phyloP scores from a whole-genome alignment of 2,113 vertebrate species.

The Raja brachyura region DNA sequence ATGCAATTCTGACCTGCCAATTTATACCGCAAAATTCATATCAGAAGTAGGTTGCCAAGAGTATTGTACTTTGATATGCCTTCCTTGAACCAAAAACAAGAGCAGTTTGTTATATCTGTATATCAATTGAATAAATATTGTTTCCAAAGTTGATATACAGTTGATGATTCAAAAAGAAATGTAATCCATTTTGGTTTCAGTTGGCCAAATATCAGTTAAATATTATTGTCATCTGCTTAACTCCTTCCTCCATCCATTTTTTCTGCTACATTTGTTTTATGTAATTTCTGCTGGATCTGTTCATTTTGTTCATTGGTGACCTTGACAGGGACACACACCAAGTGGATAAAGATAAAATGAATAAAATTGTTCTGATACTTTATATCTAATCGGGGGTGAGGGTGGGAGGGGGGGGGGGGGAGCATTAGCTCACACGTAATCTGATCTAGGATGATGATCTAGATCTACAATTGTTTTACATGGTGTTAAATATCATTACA shows the following conservation, averaged over 20 bases:
- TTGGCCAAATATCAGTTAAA: constrained; percentile 8
- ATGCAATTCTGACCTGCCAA: constrained; percentile 35
- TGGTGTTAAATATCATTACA: not conserved
- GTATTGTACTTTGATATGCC: constrained; percentile 22
- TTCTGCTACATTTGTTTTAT: not conserved
- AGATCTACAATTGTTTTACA: not conserved
- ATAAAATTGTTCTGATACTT: not conserved
- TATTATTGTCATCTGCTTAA: not conserved
- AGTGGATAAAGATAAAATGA: not conserved
- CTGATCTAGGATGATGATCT: not conserved
- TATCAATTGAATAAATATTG: not conserved
- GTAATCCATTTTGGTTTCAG: not conserved
- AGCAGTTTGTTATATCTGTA: not conserved
- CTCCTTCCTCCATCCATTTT: not conserved
- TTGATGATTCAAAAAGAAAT: constrained; percentile 2
- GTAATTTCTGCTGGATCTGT: no score
- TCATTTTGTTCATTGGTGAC: not conserved
- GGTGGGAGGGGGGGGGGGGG: no score
- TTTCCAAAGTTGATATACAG: constrained; percentile 13
- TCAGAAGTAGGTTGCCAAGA: constrained; percentile 7
- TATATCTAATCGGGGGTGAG: not conserved
- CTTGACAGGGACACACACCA: not conserved
- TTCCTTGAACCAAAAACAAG: not conserved
- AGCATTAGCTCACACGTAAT: not conserved
- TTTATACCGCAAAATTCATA: constrained; percentile 19